Conservation (phyloP, 2,888 invertebrate genomes). For the Lordiphosa fenestrarum region DNA sequence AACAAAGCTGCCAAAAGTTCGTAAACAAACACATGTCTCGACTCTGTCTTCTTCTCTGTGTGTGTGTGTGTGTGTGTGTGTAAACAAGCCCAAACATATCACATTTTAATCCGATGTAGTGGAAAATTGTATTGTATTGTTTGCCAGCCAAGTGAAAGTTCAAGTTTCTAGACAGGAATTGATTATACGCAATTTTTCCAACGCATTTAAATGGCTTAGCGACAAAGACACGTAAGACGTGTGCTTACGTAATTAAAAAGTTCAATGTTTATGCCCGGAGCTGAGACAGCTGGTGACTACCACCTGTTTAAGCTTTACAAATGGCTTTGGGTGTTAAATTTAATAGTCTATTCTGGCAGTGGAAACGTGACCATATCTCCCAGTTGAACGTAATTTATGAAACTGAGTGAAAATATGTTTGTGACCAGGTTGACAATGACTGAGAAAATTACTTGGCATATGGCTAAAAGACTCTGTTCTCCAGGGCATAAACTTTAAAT, state of each 20-base stretch:
- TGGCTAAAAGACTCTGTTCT: neutral
- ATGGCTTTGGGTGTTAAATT: conserved; percentile 56
- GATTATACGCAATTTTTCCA: conserved; percentile 59
- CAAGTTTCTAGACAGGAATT: conserved; percentile 38
- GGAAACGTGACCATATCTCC: conserved; percentile 61
- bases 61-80: conserved; percentile 33
- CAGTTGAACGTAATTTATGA: conserved; percentile 18
- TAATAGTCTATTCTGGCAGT: conserved; percentile 63
- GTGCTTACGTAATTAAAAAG: conserved; percentile 52
- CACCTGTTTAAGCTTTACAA: conserved; percentile 49
- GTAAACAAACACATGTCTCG: conserved; percentile 69
- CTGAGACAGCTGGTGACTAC: conserved; percentile 13
- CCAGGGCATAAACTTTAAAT: conserved; percentile 46
- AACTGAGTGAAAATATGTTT: conserved; percentile 40
- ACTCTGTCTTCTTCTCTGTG: conserved; percentile 11
- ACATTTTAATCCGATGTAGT: conserved; percentile 73
- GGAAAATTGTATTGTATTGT: conserved; percentile 68
- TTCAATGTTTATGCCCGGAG: conserved; percentile 25
- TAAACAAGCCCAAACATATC: conserved; percentile 75
- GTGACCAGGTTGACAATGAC: conserved; percentile 39
- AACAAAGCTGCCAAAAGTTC: conserved; percentile 69
- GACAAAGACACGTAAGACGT: conserved; percentile 45
- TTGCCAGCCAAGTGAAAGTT: conserved; percentile 34
- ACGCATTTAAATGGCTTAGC: conserved; percentile 47
- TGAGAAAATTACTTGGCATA: conserved; percentile 32